Base-by-base conservation (phyloP, 2,797 vertebrate species). In the Melanotaenia boesemani region DNA sequence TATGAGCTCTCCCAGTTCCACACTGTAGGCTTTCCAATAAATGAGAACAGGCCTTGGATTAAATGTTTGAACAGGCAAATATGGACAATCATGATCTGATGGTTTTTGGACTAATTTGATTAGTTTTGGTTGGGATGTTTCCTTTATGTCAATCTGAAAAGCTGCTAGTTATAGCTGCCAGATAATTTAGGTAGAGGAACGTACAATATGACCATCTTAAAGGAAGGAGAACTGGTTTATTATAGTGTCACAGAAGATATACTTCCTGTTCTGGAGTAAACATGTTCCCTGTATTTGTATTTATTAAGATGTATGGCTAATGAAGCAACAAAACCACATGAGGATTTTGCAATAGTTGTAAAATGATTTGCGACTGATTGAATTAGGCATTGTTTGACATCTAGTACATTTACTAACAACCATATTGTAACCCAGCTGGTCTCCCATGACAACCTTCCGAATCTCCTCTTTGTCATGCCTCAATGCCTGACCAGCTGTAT, bases 351-450 rank as follows among this genome's bases (percentile, higher is more conserved):
- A 48, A 41, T 77, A 41, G 46, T 72, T 72, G 58, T 28, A 24
- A 67, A 54, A 67, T 84, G 57, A 86, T 48, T 63, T 36, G 68
- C 56, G 67, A 61, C 5, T 11, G 22, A 60, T 26, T 46, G 67
- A 74, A 76, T 78, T 58, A 78, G 30, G 34, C 28, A 52, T 70
- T 72, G 56, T 64, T 73, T 69, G 3, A 73, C 62, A 67, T 62
- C 32, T 20, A 10, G 55, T 77, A 77, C 63, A 37, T 70, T 78
- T 76, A 58, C 64, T 34, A 77, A 79, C 81, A 83, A 83, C 67
- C 76, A 78, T 74, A 80, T 74, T 87, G 80, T 54, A 67, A 82
- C 68, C 58, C 89, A 91, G 82, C 85, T 90, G 89, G 67, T 87
- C 63, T 87, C 79, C 63, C 66, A 76, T 66, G 56, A 56, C 63